Conservation (phyloP, 1,140 invertebrate genomes). For the Cataglyphis hispanica region DNA sequence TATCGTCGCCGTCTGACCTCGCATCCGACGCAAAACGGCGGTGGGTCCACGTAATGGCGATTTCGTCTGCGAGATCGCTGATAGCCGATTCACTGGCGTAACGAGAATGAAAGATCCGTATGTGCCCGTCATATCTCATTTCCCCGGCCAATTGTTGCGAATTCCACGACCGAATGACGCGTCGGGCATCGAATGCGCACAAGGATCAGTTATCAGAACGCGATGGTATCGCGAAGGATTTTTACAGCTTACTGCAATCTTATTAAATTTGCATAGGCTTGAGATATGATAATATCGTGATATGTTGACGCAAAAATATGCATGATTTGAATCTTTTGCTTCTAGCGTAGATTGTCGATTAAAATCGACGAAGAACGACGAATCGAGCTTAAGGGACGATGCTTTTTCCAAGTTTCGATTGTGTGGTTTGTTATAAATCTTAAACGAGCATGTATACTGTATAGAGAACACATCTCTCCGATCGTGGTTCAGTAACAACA, state of each 20-base stretch:
- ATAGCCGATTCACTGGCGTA: slow-evolving; percentile 36
- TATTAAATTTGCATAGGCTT: neutral
- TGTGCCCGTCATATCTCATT: neutral
- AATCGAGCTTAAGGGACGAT: neutral
- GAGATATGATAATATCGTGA: neutral
- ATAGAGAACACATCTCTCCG: neutral
- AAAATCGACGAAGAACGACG: neutral
- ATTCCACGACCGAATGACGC: neutral
- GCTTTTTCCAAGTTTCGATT: neutral
- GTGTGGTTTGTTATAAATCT: neutral
- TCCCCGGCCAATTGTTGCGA: neutral
- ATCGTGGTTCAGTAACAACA: neutral
- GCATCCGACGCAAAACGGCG: slow-evolving; percentile 24
- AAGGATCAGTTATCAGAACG: neutral
- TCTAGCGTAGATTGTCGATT: neutral
- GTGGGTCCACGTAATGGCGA: slow-evolving; percentile 46
- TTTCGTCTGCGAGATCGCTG: slow-evolving; percentile 62
- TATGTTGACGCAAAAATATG: neutral
- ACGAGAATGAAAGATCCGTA: slow-evolving; percentile 16
- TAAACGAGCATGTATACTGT: neutral
- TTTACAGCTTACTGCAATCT: neutral
- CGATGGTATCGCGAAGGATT: neutral
- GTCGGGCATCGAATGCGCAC: neutral
- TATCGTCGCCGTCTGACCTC: slow-evolving; percentile 43
- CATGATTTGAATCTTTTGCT: neutral